Evolutionary conservation across 1,140 invertebrate species (phyloP).

Genomic region (Hylaeus anthracinus): DNA sequence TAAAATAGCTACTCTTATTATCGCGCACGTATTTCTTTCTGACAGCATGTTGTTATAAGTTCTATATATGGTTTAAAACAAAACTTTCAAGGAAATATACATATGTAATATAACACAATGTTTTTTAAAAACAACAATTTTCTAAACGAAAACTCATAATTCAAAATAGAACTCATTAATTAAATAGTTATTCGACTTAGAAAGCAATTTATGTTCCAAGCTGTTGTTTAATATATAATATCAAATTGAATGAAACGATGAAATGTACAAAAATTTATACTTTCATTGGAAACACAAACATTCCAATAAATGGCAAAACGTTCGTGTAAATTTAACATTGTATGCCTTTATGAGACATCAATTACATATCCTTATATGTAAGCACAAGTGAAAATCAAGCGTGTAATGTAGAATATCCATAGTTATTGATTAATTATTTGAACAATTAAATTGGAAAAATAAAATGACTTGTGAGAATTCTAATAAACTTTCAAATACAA

Average conservation of each 20-base stretch:
- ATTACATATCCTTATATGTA: neutral
- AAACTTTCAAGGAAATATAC: neutral
- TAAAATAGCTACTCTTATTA: neutral
- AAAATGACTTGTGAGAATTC: conserved; percentile 5
- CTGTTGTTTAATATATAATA: neutral
- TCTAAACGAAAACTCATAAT: too few relatives aligned
- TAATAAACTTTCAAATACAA: conserved; percentile 16
- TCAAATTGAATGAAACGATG: neutral
- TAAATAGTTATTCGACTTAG: too few relatives aligned
- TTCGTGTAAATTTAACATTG: too few relatives aligned
- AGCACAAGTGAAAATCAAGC: conserved; percentile 1
- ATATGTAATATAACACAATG: too few relatives aligned
- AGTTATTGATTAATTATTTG: neutral
- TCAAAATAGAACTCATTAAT: too few relatives aligned
- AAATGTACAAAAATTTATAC: neutral
- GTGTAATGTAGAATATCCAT: neutral
- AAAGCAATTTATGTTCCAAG: neutral
- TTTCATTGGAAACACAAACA: neutral
- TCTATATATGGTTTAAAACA: neutral
- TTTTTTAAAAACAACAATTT: too few relatives aligned
- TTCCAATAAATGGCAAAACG: neutral
- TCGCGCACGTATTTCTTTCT: neutral
- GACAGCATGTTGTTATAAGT: too few relatives aligned
- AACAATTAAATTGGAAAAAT: conserved; percentile 11
- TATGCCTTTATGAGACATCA: too few relatives aligned